Conservation (phyloP, 1,140 invertebrate species). For the Diuraphis noxia region DNA sequence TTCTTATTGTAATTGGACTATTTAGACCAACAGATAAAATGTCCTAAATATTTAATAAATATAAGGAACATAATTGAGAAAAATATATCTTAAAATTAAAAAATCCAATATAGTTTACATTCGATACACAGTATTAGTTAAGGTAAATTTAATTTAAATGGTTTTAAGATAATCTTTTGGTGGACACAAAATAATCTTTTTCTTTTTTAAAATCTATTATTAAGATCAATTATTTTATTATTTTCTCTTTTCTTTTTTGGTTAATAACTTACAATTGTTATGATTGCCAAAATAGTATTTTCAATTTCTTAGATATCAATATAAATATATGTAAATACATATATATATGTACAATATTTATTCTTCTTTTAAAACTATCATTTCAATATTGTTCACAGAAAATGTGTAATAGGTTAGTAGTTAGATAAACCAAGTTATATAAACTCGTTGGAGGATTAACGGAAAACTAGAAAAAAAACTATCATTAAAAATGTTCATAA, state of each 20-base stretch:
- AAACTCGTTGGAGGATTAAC: neutral
- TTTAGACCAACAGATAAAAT: neutral
- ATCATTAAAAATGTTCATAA: neutral
- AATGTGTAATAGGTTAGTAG: neutral
- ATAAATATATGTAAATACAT: no score
- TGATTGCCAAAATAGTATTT: neutral
- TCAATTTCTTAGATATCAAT: neutral
- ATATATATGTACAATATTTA: neutral
- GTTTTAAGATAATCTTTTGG: neutral
- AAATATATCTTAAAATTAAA: neutral
- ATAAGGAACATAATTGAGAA: neutral
- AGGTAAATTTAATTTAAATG: constrained; percentile 10
- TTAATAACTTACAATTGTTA: neutral
- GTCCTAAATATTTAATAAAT: neutral
- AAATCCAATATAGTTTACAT: neutral
- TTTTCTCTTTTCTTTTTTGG: neutral
- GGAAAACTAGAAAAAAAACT: neutral
- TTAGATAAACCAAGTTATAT: constrained; percentile 5
- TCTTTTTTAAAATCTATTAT: neutral
- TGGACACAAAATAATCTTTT: neutral
- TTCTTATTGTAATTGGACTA: neutral
- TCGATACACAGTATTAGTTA: neutral
- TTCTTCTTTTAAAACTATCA: neutral
- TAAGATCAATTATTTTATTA: neutral
- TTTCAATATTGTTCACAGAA: neutral